Percentiles rank a stretch among this genome's conserved stretches.
Evolutionary conservation across 2,797 vertebrate species (phyloP).

Genomic region (Miichthys miiuy): DNA sequence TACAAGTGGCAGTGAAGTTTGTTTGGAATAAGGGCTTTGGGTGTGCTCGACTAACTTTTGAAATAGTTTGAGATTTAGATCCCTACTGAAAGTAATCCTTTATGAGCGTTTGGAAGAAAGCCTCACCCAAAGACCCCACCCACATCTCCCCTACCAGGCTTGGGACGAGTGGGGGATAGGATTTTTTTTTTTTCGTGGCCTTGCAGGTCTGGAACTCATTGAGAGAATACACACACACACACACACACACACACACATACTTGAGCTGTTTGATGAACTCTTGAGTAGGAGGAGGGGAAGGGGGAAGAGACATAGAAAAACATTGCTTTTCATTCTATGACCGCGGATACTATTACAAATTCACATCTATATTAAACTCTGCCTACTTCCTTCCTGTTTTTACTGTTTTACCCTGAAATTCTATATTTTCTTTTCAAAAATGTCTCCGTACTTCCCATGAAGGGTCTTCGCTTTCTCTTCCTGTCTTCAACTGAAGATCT

Average conservation of each 20-base stretch:
- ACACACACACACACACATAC: slow-evolving; percentile 16
- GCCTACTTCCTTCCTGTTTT: slow-evolving; percentile 6
- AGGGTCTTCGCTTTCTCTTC: background rate
- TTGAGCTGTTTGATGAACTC: slow-evolving; percentile 62
- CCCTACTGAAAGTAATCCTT: slow-evolving; percentile 49
- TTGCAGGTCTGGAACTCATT: slow-evolving; percentile 81
- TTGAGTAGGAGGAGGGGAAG: slow-evolving; percentile 35
- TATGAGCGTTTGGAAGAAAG: slow-evolving; percentile 43
- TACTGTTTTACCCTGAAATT: slow-evolving; percentile 8
- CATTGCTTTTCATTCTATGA: slow-evolving; percentile 14
- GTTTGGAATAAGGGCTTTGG: slow-evolving; percentile 36
- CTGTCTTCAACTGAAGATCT: background rate
- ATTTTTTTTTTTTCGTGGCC: slow-evolving; percentile 41
- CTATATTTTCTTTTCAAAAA: background rate
- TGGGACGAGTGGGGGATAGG: slow-evolving; percentile 39
- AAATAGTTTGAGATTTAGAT: slow-evolving; percentile 31
- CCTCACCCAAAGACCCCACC: slow-evolving; percentile 60
- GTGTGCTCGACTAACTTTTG: slow-evolving; percentile 18
- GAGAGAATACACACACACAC: slow-evolving; percentile 46
- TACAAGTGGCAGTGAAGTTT: background rate
- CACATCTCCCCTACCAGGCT: slow-evolving; percentile 50
- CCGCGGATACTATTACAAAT: background rate
- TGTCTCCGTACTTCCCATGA: background rate
- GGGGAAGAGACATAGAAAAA: slow-evolving; percentile 30
- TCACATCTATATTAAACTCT: slow-evolving; percentile 4